Conservation (phyloP, 2,888 invertebrate genomes). For the Pammene aurita region DNA sequence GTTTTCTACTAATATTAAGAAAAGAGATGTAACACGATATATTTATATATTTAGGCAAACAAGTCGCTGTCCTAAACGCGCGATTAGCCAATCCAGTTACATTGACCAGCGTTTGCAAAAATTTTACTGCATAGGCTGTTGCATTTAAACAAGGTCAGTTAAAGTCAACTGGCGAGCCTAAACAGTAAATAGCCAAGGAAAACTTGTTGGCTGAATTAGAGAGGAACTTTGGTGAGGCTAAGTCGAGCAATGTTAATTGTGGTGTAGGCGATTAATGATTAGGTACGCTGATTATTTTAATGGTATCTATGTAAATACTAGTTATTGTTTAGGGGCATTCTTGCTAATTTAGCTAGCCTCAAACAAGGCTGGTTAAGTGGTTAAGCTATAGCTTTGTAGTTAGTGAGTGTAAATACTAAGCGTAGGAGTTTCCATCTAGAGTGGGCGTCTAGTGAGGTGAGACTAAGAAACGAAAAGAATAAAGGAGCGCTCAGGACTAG, state of each 20-base stretch:
- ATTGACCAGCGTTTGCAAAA: conserved; percentile 40
- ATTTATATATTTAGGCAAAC: background rate
- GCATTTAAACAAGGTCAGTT: conserved; percentile 48
- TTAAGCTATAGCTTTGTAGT: too few species aligned
- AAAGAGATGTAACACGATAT: background rate
- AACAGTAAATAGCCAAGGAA: conserved; percentile 55
- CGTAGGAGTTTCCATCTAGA: too few species aligned
- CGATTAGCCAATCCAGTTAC: conserved; percentile 35
- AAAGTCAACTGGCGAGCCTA: conserved; percentile 50
- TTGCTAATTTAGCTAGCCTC: too few species aligned
- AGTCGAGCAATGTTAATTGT: conserved; percentile 42
- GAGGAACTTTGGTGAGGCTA: conserved; percentile 42
- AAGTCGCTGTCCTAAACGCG: conserved; percentile 9
- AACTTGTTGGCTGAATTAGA: conserved; percentile 48
- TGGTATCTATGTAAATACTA: background rate
- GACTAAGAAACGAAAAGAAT: too few species aligned
- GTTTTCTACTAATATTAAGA: background rate
- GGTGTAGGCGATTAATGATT: conserved; percentile 37
- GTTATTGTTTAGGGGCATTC: background rate
- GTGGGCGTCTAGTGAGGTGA: too few species aligned
- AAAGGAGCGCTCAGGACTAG: too few species aligned
- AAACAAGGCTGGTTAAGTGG: too few species aligned
- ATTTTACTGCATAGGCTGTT: conserved; percentile 41
- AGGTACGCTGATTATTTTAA: conserved; percentile 6
- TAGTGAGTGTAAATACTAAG: too few species aligned